A percentile compares a stretch with the other conserved stretches of the same genome.
phyloP scores from a whole-genome alignment of 2,797 vertebrate genomes.

The Danio kyathit region DNA sequence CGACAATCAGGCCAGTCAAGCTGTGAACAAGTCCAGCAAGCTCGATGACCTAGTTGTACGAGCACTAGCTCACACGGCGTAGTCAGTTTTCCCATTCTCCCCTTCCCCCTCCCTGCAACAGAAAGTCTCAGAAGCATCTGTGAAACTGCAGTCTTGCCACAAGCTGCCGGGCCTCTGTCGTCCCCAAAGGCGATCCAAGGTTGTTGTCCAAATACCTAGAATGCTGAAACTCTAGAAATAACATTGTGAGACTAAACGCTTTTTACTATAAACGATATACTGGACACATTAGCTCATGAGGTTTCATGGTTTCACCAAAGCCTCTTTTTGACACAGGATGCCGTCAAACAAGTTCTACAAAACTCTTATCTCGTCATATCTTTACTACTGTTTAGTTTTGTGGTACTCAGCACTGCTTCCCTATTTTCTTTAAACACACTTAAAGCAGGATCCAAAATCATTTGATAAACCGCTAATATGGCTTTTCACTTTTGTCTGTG shows the following conservation, averaged over 20 bases:
- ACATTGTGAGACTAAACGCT: background rate
- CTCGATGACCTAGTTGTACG: constrained; percentile 54
- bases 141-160: constrained; percentile 20
- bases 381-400: constrained; percentile 5
- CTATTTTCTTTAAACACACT: background rate
- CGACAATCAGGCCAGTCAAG: constrained; percentile 48
- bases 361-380: constrained; percentile 25
- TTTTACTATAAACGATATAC: background rate
- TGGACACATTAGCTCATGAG: background rate
- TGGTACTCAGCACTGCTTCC: background rate
- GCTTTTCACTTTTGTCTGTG: constrained; percentile 39
- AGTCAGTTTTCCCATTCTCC: constrained; percentile 42
- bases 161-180: background rate
- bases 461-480: background rate
- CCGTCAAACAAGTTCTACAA: constrained; percentile 12
- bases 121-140: constrained; percentile 49
- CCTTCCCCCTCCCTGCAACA: constrained; percentile 26
- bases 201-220: constrained; percentile 7
- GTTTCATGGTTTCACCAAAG: background rate
- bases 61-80: constrained; percentile 20
- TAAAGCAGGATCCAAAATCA: background rate
- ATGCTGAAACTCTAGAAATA: constrained; percentile 15
- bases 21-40: constrained; percentile 38
- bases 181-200: constrained; percentile 8
- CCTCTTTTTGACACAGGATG: background rate